Base-by-base conservation (phyloP, 2,113 vertebrate species). In the Atlantisia rogersi region DNA sequence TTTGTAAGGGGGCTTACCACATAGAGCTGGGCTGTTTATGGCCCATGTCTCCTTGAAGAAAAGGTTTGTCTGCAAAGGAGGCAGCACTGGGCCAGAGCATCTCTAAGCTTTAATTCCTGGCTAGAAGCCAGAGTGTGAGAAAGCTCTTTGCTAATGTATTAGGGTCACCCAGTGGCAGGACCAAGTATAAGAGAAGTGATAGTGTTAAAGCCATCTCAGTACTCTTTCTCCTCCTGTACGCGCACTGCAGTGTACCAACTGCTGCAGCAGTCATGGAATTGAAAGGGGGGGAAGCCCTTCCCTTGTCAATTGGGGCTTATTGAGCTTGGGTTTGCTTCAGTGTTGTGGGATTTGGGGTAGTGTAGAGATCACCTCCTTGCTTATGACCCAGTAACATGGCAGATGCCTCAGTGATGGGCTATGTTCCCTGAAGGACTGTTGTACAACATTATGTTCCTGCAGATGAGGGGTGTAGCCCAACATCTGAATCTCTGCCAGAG, bases 401-500 rank as follows among this genome's bases (percentile, higher is more conserved):
- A 88, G 28, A 86, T 80, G 58, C 29, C 64, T 83, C 67, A 95
- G 82, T 68, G 40, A 63, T 25, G 35, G 90, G 13, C 53, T 86
- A n/a, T 55, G 24, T 77, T 62, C 68, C 35, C 73, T 90, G 28
- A 71, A n/a, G 79, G 79, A 80, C 26, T 42, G 8, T 32, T 82
- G 74, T 79, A 77, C 67, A 81, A 90, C 81, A 96, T 94, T 65
- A 50, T 86, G 29, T 98, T 91, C 84, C 68, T 96, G 75, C 95
- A 98, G 97, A 86, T 94, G 96, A 97, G 48, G 79, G 92, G 37
- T 93, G 94, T 28, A 94, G 97, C 64, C 95, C 97, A 67, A 67
- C 92, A 48, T 94, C 97, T 76, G 88, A 92, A 81, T 70, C 96
- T 90, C 87, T 98, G 70, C 96, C 97, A 70, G 94, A 82, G 77